Evolutionary conservation across 2,888 invertebrate genomes (phyloP).

Genomic region (Clusia tigrina): DNA sequence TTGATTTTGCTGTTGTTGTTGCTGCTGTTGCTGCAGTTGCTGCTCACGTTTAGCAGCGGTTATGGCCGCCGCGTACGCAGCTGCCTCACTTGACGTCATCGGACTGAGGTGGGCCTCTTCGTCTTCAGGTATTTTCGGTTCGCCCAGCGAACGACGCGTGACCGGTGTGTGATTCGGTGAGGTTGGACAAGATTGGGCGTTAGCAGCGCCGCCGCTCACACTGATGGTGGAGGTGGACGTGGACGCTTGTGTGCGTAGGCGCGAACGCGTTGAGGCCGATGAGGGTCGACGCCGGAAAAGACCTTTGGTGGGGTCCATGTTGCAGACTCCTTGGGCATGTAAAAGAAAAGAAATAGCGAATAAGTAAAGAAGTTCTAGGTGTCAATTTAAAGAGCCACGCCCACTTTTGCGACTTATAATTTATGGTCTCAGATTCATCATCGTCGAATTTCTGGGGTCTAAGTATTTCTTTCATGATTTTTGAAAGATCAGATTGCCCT

Average conservation of each 20-base stretch:
- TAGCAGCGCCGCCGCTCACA: conserved; percentile 35
- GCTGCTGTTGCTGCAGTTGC: conserved; percentile 29
- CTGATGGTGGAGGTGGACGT: conserved; percentile 38
- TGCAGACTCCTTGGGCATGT: conserved; percentile 65
- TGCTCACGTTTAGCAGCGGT: conserved; percentile 1
- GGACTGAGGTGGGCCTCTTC: conserved; percentile 47
- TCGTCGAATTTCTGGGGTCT: too few species aligned
- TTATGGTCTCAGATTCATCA: too few species aligned
- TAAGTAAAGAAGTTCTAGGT: too few species aligned
- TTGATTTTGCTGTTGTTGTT: conserved; percentile 33
- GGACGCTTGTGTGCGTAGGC: conserved; percentile 54
- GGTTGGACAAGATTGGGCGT: conserved; percentile 60
- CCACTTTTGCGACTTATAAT: too few species aligned
- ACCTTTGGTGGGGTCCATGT: conserved; percentile 62
- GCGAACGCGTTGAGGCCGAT: conserved; percentile 58
- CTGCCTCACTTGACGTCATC: conserved; percentile 54
- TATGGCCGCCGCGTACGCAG: conserved; percentile 52
- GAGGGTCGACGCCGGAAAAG: conserved; percentile 63
- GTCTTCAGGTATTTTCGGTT: conserved; percentile 59
- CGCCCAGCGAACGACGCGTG: conserved; percentile 60
- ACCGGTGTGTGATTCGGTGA: conserved; percentile 62
- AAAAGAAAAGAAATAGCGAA: too few species aligned
- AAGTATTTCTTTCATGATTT: too few species aligned
- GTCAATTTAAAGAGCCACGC: too few species aligned
- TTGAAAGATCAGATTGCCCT: too few species aligned